Evolutionary conservation across 1,140 invertebrate genomes (phyloP).

Genomic region (Hycleus cichorii): DNA sequence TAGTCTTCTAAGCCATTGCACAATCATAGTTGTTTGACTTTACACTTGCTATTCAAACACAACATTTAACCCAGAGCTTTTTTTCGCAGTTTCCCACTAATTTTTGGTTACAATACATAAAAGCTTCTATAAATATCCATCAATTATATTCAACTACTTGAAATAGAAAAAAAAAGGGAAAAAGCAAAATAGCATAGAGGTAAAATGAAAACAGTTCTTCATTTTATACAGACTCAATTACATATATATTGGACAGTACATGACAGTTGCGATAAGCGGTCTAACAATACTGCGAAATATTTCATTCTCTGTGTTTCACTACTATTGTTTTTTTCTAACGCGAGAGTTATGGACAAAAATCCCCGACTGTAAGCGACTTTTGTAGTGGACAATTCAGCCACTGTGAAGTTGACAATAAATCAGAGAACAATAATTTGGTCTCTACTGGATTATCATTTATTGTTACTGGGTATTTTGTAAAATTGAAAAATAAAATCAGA

Average conservation of each 20-base stretch:
- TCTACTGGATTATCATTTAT: neutral
- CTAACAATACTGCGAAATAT: slow-evolving; percentile 8
- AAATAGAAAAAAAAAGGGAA: no score
- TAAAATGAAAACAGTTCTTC: neutral
- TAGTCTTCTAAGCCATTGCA: no score
- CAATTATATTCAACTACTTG: no score
- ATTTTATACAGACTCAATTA: slow-evolving; percentile 8
- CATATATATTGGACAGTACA: slow-evolving; percentile 2
- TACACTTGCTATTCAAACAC: no score
- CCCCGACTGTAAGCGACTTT: neutral
- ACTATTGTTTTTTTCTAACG: no score
- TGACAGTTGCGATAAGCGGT: slow-evolving; percentile 12
- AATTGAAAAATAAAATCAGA: neutral
- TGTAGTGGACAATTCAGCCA: slow-evolving; percentile 4
- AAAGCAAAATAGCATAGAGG: no score
- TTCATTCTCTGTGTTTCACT: slow-evolving; percentile 9
- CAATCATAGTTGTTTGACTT: no score
- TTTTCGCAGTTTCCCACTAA: no score
- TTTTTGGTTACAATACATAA: no score
- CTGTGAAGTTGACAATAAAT: slow-evolving; percentile 2
- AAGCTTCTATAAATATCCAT: no score
- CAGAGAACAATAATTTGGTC: slow-evolving; percentile 6
- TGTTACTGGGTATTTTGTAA: neutral
- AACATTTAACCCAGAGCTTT: no score
- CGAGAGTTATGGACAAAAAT: slow-evolving; percentile 2